A percentile compares a stretch with the other conserved stretches of the same genome.
These are phyloP conservation scores for Cricetomys ansorgei DNA, from an alignment of 2,113 vertebrate species.

Conservation along the genomic window DNA sequence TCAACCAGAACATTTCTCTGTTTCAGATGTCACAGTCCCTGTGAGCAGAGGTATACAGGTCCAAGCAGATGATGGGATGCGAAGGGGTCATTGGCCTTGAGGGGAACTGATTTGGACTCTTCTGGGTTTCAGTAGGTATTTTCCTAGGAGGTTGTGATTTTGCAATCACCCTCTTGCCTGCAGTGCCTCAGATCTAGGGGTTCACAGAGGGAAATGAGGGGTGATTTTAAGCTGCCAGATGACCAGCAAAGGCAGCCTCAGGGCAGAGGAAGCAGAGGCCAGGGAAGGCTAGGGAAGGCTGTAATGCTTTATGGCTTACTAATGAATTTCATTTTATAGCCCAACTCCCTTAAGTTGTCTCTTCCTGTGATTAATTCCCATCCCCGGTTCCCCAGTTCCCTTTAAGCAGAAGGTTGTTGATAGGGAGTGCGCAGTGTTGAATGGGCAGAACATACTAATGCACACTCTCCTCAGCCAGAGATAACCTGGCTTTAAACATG, in stretches of 20 bases:
- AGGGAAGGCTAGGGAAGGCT: conserved; percentile 82
- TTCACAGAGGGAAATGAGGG: background rate
- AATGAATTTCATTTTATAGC: conserved; percentile 91
- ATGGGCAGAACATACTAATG: conserved; percentile 95
- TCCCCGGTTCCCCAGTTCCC: conserved; percentile 73
- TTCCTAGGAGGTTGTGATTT: background rate
- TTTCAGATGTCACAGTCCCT: background rate
- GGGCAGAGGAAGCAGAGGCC: conserved; percentile 34
- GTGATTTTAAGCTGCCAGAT: background rate
- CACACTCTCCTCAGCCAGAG: conserved; percentile 88
- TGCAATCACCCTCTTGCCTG: background rate
- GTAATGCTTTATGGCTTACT: conserved; percentile 89
- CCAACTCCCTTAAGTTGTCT: conserved; percentile 89
- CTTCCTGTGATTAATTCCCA: conserved; percentile 90
- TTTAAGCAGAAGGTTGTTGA: conserved; percentile 91
- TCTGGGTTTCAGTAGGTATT: background rate
- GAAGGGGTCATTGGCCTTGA: background rate
- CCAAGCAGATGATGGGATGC: background rate
- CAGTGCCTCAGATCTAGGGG: background rate
- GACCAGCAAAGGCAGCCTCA: background rate
- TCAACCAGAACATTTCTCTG: background rate
- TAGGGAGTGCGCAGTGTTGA: conserved; percentile 93
- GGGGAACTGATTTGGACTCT: background rate
- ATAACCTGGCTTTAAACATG: conserved; percentile 92
- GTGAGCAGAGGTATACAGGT: background rate